Evolutionary conservation across 2,797 vertebrate species (phyloP).

Genomic region (Enteromius thamalakanensis): DNA sequence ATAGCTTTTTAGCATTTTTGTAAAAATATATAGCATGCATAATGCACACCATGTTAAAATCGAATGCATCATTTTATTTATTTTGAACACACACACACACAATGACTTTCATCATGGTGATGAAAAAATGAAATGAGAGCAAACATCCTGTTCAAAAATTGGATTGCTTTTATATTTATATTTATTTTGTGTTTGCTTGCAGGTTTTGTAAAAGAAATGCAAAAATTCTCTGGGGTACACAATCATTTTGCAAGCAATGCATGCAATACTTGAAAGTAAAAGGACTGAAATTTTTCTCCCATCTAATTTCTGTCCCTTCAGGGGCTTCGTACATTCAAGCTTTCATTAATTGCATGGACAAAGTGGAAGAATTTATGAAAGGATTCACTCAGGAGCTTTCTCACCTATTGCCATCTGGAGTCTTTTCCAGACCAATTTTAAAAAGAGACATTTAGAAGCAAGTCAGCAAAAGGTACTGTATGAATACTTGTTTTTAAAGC

Average conservation of each 20-base stretch:
- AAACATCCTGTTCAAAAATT: not conserved
- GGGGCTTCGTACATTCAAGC: not conserved
- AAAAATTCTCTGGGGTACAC: not conserved
- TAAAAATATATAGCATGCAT: not conserved
- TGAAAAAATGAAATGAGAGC: not conserved
- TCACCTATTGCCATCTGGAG: not conserved
- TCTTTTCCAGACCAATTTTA: not conserved
- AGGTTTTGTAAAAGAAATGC: not conserved
- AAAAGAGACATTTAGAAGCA: not conserved
- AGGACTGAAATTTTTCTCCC: not conserved
- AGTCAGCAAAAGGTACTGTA: not conserved
- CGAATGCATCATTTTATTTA: not conserved
- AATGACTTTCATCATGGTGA: not conserved
- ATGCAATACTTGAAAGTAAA: not conserved
- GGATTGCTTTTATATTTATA: not conserved
- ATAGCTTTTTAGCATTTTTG: not conserved
- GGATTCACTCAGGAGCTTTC: not conserved
- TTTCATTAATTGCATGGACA: not conserved
- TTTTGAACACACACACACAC: not conserved
- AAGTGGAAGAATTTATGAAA: not conserved
- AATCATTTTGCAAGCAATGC: not conserved
- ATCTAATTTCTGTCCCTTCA: not conserved
- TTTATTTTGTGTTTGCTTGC: not conserved
- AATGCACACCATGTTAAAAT: not conserved
- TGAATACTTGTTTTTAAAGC: not conserved